Evolutionary conservation across 2,888 invertebrate species (phyloP), one percentile per base, ranked within the genome.

Genomic region (Crocallis elinguaria): DNA sequence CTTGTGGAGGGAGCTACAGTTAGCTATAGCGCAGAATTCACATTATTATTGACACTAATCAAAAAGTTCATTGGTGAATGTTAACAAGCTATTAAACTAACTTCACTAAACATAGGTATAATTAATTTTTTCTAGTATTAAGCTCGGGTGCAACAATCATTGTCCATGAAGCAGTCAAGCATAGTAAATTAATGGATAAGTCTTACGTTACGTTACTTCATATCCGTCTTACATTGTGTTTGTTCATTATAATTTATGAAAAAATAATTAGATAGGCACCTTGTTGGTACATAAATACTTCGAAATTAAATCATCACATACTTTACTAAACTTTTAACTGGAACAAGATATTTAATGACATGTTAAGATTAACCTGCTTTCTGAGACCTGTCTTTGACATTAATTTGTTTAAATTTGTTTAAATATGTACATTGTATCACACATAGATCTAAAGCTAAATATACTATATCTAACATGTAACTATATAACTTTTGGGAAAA

Each of bases 221-320:
- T 21, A 19, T 36, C 19, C 19, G 19, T 36, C 19, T 35, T 4
- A 19, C 4, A 35, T 35, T 36, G 36, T 36, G 6, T n/a, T 12
- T n/a, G 29, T 29, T 8, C 4, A 29, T 29, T 29, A 23, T 23
- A 33, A 33, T 8, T 33, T 33, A 16, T 33, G 16, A 8, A 33
- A 9, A 33, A 16, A 33, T 7, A 23, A 7, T 7, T 23, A 8
- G 1, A 23, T 23, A 23, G n/a, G n/a, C n/a, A n/a, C n/a, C n/a
- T n/a, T 7, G 1, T 8, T 29, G 2, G 7, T 14, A 21, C 36
- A 36, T 19, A 19, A 35, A 35, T 25, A 9, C 13, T 35, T 35
- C 9, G 7, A 36, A 36, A 13, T 37, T 13, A 37, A 37, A 37
- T 37, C 21, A 23, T 37, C 23, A 37, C 23, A 12, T 37, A 37